phyloP scores from a whole-genome alignment of 2,888 invertebrate genomes.

The Drosophila percnosoma region DNA sequence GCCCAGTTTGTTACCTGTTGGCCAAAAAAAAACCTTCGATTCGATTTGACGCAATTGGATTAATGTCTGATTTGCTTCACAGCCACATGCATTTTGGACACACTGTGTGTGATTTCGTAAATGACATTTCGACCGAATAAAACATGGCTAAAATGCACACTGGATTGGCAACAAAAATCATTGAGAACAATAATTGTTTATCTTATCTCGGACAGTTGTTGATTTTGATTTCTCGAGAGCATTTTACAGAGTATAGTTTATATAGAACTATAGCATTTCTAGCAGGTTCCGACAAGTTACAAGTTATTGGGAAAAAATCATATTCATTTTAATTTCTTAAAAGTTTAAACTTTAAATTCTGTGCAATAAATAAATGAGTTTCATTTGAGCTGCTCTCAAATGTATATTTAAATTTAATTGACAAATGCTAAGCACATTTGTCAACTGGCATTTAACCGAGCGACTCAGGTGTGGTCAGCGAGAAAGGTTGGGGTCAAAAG shows the following conservation, averaged over 20 bases:
- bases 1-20: background rate
- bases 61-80: background rate
- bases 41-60: background rate
- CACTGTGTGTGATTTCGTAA: background rate
- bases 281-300: background rate
- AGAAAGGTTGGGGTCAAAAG: background rate
- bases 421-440: background rate
- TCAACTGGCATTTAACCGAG: background rate
- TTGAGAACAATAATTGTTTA: background rate
- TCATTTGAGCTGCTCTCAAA: background rate
- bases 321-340: background rate
- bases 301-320: background rate
- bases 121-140: background rate
- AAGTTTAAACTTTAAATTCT: background rate
- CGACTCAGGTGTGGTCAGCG: background rate
- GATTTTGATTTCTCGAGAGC: background rate
- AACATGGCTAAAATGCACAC: background rate
- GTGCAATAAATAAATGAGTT: background rate
- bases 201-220: slow-evolving; percentile 4
- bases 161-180: background rate
- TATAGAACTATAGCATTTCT: background rate
- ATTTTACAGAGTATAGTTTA: background rate
- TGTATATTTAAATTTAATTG: background rate
- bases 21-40: background rate
- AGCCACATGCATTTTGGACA: background rate